Evolutionary conservation across 2,888 invertebrate genomes (phyloP), one percentile per base, ranked within the genome.

Genomic region (Hartigia nigra): DNA sequence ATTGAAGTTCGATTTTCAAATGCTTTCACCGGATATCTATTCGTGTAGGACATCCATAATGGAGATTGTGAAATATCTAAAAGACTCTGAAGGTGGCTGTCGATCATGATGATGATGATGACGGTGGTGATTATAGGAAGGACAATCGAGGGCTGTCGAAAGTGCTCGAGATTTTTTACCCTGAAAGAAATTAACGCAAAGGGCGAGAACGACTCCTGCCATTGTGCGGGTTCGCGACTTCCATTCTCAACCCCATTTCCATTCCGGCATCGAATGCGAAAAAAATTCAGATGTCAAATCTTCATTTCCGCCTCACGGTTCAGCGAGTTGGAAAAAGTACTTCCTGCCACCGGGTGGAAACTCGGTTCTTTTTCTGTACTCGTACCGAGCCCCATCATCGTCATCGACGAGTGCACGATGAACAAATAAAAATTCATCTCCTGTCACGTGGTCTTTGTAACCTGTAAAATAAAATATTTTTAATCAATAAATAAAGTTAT

Each of bases 251-350:
- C 55, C 55, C 55, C 55, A 55, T 55, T 55, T 55, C 55, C 55
- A 55, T 55, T 23, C 55, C 9, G 79, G 74, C 79, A 78, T 81
- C 86, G 86, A 88, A 86, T 85, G 84, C 86, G 86, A 87, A 88
- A 89, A 55, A 90, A 90, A 89, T 89, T 90, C 87, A 89, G 90
- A 90, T 90, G 90, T 89, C 88, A 91, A 90, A 90, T 90, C 87
- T 90, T 90, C 89, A 90, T 90, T 90, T 91, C 88, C 89, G 88
- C 9, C 55, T 83, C 84, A 84, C 89, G 85, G 86, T 79, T 82
- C 91, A 90, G 84, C 90, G 90, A 84, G 86, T 86, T 86, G 91
- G 91, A 91, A 91, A 88, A 91, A 91, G 90, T 90, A 91, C 90
- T 91, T 91, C 91, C 91, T 91, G 90, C 72, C 55, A 55, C 55